phyloP scores from a whole-genome alignment of 2,888 invertebrate species.

The Apamea monoglypha region DNA sequence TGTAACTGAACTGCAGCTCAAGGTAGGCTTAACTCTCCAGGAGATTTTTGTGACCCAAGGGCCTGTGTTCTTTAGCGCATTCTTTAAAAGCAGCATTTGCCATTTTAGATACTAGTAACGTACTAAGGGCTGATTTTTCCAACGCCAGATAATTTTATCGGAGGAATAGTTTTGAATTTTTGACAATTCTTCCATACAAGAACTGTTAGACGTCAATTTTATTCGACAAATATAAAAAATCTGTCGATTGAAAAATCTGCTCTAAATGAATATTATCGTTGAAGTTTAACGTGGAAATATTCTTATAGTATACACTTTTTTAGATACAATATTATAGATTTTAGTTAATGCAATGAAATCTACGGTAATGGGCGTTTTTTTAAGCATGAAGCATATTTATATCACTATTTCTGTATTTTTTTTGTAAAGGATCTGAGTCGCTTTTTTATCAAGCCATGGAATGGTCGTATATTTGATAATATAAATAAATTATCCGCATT shows the following conservation, averaged over 20 bases:
- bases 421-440: not conserved
- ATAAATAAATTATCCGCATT: not conserved
- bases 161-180: too few species aligned
- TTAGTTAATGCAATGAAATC: not conserved
- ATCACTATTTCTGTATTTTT: not conserved
- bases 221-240: too few species aligned
- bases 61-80: slow-evolving; percentile 61
- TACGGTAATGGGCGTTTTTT: not conserved
- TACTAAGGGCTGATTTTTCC: not conserved
- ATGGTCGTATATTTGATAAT: not conserved
- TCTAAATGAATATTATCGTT: not conserved
- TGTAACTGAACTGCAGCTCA: not conserved
- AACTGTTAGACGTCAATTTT: too few species aligned
- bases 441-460: not conserved
- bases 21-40: slow-evolving; percentile 35
- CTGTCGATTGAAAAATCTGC: too few species aligned
- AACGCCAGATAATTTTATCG: too few species aligned
- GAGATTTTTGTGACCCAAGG: slow-evolving; percentile 67
- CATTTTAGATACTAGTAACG: slow-evolving; percentile 53
- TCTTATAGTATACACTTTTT: too few species aligned
- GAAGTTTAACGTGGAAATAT: not conserved
- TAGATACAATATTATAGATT: not conserved
- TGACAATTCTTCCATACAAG: too few species aligned
- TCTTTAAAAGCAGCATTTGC: slow-evolving; percentile 71
- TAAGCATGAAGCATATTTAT: not conserved